Conservation (phyloP, 2,797 vertebrate species). For the Simalia tracyae region DNA sequence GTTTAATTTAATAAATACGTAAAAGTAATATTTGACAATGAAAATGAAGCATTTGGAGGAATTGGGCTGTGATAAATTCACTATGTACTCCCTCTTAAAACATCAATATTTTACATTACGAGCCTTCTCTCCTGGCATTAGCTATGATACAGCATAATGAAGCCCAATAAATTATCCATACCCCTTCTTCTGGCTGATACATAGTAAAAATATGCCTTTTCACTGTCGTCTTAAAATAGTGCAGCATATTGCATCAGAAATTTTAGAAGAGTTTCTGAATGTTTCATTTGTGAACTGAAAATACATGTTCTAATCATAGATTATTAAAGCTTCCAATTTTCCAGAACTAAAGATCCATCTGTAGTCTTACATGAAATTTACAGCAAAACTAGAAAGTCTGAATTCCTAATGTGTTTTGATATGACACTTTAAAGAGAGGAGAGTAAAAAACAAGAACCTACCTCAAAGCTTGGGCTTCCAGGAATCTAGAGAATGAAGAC, state of each 20-base stretch:
- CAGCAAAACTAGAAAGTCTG: constrained; percentile 4
- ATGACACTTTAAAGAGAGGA: not conserved
- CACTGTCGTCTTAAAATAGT: not conserved
- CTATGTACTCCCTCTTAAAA: not conserved
- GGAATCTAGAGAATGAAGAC: constrained; percentile 81
- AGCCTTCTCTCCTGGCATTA: not conserved
- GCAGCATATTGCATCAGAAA: not conserved
- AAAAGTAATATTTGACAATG: constrained; percentile 1
- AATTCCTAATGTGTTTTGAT: not conserved
- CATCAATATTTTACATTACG: not conserved
- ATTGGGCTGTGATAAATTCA: no score
- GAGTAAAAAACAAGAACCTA: constrained; percentile 71
- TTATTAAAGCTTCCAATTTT: not conserved
- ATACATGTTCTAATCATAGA: not conserved
- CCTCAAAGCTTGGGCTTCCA: constrained; percentile 90
- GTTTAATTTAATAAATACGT: not conserved
- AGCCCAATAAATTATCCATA: not conserved
- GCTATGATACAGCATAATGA: not conserved
- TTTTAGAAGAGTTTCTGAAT: not conserved
- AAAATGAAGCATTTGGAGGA: not conserved
- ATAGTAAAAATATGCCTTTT: not conserved
- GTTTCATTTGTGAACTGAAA: not conserved
- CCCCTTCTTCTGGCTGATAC: not conserved
- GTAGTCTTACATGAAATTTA: not conserved
- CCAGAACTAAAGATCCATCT: not conserved